Evolutionary conservation across 2,888 invertebrate species (phyloP).

Genomic region (Idaea straminata): DNA sequence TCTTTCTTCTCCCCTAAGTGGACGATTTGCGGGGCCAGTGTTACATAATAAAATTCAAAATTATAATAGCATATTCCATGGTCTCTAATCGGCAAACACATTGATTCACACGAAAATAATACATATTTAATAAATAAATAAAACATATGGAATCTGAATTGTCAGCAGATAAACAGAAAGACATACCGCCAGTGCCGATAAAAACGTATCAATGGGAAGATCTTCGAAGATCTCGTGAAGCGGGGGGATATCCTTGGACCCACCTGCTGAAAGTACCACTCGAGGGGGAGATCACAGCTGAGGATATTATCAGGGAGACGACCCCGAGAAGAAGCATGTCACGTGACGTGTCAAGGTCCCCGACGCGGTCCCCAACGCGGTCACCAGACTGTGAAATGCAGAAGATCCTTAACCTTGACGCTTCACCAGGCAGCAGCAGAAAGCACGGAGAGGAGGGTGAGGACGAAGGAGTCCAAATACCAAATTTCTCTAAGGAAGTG

Average conservation of each 20-base stretch:
- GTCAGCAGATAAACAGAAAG: constrained; percentile 74
- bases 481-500: constrained; percentile 74
- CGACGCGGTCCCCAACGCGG: constrained; percentile 61
- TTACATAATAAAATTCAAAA: constrained; percentile 35
- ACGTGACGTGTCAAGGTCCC: constrained; percentile 68
- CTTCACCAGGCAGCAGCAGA: constrained; percentile 75
- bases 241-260: constrained; percentile 91
- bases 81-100: constrained; percentile 12
- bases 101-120: constrained; percentile 14
- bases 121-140: constrained; percentile 44
- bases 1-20: constrained; percentile 31
- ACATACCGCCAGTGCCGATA: constrained; percentile 83
- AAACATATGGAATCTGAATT: constrained; percentile 79
- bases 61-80: constrained; percentile 13
- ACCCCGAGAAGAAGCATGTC: constrained; percentile 75
- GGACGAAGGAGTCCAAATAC: constrained; percentile 70
- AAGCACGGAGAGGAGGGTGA: constrained; percentile 71
- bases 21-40: constrained; percentile 60
- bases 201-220: constrained; percentile 92
- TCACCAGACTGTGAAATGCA: constrained; percentile 51
- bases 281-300: constrained; percentile 71
- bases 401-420: constrained; percentile 69
- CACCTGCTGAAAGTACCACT: constrained; percentile 85
- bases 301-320: constrained; percentile 71
- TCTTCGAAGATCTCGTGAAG: constrained; percentile 83